Evolutionary conservation across 2,888 invertebrate genomes (phyloP).

Genomic region (Synanthedon formicaeformis): DNA sequence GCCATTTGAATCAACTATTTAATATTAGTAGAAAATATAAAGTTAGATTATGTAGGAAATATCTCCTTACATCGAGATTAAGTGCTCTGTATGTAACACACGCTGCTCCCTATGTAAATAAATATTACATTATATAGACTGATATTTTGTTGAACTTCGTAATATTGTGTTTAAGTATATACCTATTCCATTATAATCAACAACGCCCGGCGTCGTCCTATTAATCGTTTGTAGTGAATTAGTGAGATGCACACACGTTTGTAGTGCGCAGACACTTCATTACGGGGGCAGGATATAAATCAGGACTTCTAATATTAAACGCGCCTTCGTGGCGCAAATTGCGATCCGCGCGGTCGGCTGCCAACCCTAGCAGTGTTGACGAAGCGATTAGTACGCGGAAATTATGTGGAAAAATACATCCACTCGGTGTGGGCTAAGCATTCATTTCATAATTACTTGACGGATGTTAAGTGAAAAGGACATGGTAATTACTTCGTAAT

Average conservation of each 20-base stretch:
- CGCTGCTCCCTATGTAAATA: no score
- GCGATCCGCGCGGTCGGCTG: conserved; percentile 40
- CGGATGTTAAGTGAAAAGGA: neutral
- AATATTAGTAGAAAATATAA: no score
- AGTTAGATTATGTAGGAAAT: no score
- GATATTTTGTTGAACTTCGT: no score
- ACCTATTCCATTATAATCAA: no score
- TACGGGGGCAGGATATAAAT: conserved; percentile 65
- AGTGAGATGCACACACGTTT: conserved; percentile 61
- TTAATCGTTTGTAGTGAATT: conserved; percentile 62
- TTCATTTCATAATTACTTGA: neutral
- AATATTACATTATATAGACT: no score
- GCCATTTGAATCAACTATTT: no score
- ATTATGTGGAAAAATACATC: neutral
- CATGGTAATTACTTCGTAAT: neutral
- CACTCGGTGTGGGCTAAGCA: neutral
- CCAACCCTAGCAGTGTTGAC: conserved; percentile 21
- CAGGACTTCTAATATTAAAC: conserved; percentile 72
- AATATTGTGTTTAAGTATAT: no score
- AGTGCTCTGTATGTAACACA: no score
- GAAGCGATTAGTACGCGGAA: conserved; percentile 16
- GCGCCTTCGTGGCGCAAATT: conserved; percentile 66
- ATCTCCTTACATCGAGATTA: no score
- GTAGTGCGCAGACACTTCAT: conserved; percentile 67
- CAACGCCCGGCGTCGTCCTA: conserved; percentile 21